A percentile compares a stretch with the other conserved stretches of the same genome.
Conservation (phyloP, 2,797 vertebrate genomes). For the Pygocentrus nattereri region DNA sequence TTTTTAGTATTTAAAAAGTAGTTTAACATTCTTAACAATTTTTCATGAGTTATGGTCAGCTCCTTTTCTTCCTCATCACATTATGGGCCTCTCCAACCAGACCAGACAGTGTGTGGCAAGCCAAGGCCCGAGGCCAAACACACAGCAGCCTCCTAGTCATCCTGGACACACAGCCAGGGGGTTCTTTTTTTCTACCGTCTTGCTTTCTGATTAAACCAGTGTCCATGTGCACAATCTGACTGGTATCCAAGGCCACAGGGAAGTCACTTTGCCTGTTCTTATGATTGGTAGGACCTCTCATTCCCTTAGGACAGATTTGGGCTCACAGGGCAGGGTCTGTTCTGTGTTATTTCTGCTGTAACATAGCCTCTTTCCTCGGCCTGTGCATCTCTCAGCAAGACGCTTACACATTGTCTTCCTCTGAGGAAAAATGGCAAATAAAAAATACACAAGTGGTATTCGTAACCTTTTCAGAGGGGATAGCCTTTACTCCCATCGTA, state of each 20-base stretch:
- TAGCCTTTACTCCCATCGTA: constrained; percentile 71
- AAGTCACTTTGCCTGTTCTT: constrained; percentile 78
- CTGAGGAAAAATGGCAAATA: constrained; percentile 63
- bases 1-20: too few species aligned
- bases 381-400: constrained; percentile 66
- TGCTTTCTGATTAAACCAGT: constrained; percentile 82
- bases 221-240: constrained; percentile 79
- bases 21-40: too few species aligned
- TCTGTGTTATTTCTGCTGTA: constrained; percentile 84
- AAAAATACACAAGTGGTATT: constrained; percentile 74
- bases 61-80: constrained; percentile 30
- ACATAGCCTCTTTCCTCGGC: constrained; percentile 70
- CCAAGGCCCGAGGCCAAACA: constrained; percentile 66
- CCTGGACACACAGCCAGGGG: constrained; percentile 70
- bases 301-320: constrained; percentile 83
- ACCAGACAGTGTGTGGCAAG: constrained; percentile 16
- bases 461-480: constrained; percentile 76
- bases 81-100: constrained; percentile 1
- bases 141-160: constrained; percentile 71
- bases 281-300: constrained; percentile 85
- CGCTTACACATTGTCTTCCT: constrained; percentile 79
- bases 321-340: constrained; percentile 85
- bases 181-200: constrained; percentile 68
- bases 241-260: constrained; percentile 84
- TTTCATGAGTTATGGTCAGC: not conserved